These are phyloP conservation scores for Strongylocentrotus purpuratus DNA, from an alignment of 35 echinoderm and acorn worm genomes.

Conservation along the genomic window DNA sequence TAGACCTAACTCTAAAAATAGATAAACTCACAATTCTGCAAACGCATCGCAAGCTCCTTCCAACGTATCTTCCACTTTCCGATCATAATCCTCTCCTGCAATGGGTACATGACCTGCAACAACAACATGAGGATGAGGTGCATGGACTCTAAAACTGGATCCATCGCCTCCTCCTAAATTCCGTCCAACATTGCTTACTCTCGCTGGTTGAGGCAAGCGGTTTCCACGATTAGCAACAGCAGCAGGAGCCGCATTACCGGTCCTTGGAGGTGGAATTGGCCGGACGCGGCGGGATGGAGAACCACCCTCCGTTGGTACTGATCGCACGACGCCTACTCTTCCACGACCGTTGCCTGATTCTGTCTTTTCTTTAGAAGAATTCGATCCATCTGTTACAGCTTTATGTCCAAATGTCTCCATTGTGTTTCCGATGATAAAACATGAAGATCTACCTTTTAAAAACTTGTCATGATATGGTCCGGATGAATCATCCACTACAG, in stretches of 20 bases:
- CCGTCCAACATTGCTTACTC: not conserved
- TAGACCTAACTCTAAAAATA: no score
- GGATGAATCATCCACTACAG: not conserved
- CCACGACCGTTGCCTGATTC: not conserved
- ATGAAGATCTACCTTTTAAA: not conserved
- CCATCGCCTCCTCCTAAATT: constrained; percentile 38
- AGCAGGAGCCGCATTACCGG: not conserved
- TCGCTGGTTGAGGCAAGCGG: not conserved
- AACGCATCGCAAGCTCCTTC: constrained; percentile 20
- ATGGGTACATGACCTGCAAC: not conserved
- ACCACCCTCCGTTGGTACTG: not conserved
- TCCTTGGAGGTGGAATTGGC: constrained; percentile 2
- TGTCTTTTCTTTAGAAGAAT: not conserved
- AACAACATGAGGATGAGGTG: not conserved
- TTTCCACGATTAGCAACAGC: not conserved
- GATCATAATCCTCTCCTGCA: not conserved
- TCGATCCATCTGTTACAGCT: not conserved
- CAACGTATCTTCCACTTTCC: not conserved
- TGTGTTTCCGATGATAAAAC: not conserved
- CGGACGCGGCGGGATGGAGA: constrained; percentile 17
- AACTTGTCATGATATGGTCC: not conserved
- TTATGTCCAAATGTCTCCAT: constrained; percentile 8
- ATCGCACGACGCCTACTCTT: not conserved
- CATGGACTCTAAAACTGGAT: not conserved
- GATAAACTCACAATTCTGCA: constrained; percentile 1